These are phyloP conservation scores for Cacoxenus indagator DNA, from an alignment of 2,888 invertebrate species.

Conservation along the genomic window DNA sequence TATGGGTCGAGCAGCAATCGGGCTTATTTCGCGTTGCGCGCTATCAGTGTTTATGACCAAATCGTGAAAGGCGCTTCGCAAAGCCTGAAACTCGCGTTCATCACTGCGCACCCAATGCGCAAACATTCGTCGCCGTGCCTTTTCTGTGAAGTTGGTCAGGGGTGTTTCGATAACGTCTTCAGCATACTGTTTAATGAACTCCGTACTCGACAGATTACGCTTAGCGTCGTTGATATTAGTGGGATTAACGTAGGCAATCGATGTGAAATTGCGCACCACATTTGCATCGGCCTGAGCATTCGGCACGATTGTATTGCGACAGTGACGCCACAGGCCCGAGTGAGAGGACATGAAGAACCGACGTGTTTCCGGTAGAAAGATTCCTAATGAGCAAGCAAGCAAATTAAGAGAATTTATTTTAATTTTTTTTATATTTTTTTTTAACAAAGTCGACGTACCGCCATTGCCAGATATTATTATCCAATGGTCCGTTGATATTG, in stretches of 20 bases:
- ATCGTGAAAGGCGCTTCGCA: constrained; percentile 60
- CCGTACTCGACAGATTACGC: constrained; percentile 54
- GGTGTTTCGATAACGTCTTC: constrained; percentile 45
- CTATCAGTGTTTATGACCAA: constrained; percentile 55
- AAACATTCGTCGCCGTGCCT: constrained; percentile 65
- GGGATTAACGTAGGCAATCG: constrained; percentile 65
- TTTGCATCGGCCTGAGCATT: constrained; percentile 72
- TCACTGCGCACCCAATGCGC: constrained; percentile 68
- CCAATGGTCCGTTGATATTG: constrained; percentile 83
- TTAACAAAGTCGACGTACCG: constrained; percentile 49
- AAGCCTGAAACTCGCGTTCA: constrained; percentile 56
- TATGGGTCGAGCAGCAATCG: constrained; percentile 54
- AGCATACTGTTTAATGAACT: constrained; percentile 59
- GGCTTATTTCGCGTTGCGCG: constrained; percentile 50
- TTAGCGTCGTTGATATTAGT: constrained; percentile 58
- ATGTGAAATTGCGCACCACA: constrained; percentile 74
- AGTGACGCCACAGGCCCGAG: constrained; percentile 78
- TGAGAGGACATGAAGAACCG: constrained; percentile 78
- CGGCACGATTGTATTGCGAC: constrained; percentile 67
- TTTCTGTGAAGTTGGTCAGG: constrained; percentile 57
- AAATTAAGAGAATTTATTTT: not conserved
- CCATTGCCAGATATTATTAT: constrained; percentile 73
- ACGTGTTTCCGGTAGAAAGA: constrained; percentile 73
- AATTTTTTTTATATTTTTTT: no score
- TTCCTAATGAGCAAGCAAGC: constrained; percentile 71